Evolutionary conservation across 2,113 vertebrate genomes (phyloP).

Genomic region (Ceyx melanurus): DNA sequence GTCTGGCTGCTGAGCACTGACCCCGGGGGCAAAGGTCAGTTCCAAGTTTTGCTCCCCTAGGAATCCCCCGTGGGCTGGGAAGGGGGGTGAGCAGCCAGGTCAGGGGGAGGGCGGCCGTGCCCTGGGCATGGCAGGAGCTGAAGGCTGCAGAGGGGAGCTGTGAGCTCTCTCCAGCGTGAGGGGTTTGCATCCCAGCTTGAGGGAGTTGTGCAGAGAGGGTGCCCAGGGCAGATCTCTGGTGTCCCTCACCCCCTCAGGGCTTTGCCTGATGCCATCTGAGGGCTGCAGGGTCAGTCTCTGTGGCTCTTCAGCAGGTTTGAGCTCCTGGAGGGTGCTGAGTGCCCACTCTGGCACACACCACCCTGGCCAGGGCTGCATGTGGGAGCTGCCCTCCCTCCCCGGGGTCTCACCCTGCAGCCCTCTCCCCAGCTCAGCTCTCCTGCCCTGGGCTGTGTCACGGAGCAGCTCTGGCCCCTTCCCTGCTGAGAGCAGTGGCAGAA

Average conservation of each 20-base stretch:
- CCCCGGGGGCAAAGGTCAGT: not conserved
- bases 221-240: not conserved
- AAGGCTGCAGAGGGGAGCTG: not conserved
- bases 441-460: not conserved
- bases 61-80: accelerated
- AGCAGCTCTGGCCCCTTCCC: not conserved
- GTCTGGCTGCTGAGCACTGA: not conserved
- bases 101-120: accelerated
- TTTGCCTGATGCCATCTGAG: accelerated
- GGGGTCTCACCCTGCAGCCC: accelerated
- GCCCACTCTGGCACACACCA: accelerated
- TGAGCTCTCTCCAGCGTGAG: accelerated
- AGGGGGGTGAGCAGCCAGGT: accelerated
- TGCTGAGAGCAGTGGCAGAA: not conserved
- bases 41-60: not conserved
- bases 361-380: accelerated
- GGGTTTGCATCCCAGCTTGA: no score
- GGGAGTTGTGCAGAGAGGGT: accelerated
- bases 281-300: not conserved
- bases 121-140: accelerated
- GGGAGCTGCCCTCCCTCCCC: not conserved
- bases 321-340: not conserved
- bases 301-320: accelerated
- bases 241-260: not conserved
- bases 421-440: not conserved